A percentile compares a stretch with the other conserved stretches of the same genome.
phyloP scores from a whole-genome alignment of 1,140 invertebrate genomes.

The Zophobas atratus region DNA sequence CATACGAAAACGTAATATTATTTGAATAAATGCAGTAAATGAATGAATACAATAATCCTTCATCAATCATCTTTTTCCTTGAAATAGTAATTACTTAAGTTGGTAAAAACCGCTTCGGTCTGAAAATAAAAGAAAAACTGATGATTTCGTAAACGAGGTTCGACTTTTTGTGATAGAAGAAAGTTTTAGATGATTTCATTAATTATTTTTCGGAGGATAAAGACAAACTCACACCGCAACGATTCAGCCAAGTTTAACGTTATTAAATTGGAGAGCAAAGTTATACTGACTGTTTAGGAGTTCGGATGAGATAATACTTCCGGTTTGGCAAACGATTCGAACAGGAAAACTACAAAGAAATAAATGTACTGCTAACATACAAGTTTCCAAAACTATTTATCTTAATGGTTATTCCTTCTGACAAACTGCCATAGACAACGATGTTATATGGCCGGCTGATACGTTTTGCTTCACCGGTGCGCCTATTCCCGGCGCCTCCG shows the following conservation, averaged over 20 bases:
- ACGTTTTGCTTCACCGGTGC: slow-evolving; percentile 12
- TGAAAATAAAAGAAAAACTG: slow-evolving; percentile 40
- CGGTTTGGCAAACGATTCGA: background rate
- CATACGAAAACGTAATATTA: background rate
- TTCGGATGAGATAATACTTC: slow-evolving; percentile 11
- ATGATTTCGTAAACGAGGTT: slow-evolving; percentile 38
- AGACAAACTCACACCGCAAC: background rate
- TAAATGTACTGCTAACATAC: slow-evolving; percentile 15
- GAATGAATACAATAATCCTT: background rate
- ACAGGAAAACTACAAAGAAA: slow-evolving; percentile 26
- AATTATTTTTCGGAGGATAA: slow-evolving; percentile 3
- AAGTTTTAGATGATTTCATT: slow-evolving; percentile 42
- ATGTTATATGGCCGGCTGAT: background rate
- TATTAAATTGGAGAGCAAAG: slow-evolving; percentile 19
- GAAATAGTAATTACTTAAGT: slow-evolving; percentile 50
- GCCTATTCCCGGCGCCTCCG: slow-evolving; percentile 19
- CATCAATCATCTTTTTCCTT: slow-evolving; percentile 51
- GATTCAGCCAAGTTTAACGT: slow-evolving; percentile 7
- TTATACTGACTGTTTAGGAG: background rate
- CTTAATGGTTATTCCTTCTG: slow-evolving; percentile 8
- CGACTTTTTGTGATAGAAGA: slow-evolving; percentile 30
- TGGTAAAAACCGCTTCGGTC: slow-evolving; percentile 18
- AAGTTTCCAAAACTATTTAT: slow-evolving; percentile 17
- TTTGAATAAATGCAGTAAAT: slow-evolving; percentile 23
- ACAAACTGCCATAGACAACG: slow-evolving; percentile 3